Evolutionary conservation across 2,888 invertebrate genomes (phyloP), one percentile per base, ranked within the genome.

Genomic region (Latheticus oryzae): DNA sequence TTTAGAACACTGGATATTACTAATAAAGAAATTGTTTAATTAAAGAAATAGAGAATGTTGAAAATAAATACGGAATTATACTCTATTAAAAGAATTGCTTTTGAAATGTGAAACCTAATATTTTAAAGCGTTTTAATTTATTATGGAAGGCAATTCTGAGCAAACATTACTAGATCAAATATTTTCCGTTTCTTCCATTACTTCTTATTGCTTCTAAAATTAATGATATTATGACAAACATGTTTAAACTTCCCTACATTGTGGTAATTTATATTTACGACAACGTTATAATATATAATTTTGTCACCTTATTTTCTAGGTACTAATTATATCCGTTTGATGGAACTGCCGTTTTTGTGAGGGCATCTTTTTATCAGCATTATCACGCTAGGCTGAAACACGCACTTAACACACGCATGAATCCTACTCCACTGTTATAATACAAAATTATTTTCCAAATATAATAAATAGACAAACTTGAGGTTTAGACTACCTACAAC

Each of bases 341-440:
- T 53, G 28, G 17, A 15, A 26, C 37, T 26, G 11, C n/a, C 12
- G 19, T 7, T 45, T 66, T 65, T 69, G 62, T 64, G 61, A 67
- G 70, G 72, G 69, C 72, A 70, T 72, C 70, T 52, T 65, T 70
- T 67, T 70, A 69, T 71, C 69, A 67, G 42, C 53, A 54, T 54
- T 42, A 61, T 66, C 73, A 73, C 72, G 73, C 73, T 61, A 71
- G 58, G 59, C 26, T 40, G 43, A 61, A 63, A 68, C 71, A 71
- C 72, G 70, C 67, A 64, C 59, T 56, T 42, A 56, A 45, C 48
- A 54, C 66, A 66, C 63, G 61, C 65, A 68, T 62, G n/a, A n/a
- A n/a, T n/a, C n/a, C n/a, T n/a, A n/a, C n/a, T n/a, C n/a, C n/a
- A n/a, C n/a, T n/a, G n/a, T n/a, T n/a, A n/a, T n/a, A n/a, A n/a